Conservation (phyloP, 92 coral and sea anemone species). For the Zoanthus gigantus region DNA sequence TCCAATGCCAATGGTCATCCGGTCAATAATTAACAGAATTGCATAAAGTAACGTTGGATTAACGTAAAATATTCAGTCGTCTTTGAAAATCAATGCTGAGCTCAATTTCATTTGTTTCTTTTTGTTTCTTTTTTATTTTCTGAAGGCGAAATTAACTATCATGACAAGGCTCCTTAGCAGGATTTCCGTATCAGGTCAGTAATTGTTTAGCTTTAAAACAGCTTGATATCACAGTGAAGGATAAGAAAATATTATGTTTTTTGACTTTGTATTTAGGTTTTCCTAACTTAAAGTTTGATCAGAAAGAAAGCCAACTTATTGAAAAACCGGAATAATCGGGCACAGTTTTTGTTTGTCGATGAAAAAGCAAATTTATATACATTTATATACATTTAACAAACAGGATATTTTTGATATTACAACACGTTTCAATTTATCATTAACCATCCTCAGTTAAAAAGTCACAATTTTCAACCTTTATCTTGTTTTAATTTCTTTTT, state of each 20-base stretch:
- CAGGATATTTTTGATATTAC: neutral
- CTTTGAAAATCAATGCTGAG: neutral
- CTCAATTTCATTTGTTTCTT: neutral
- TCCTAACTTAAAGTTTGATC: neutral
- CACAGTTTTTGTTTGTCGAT: neutral
- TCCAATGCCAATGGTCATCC: no score
- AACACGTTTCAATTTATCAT: neutral
- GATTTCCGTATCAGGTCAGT: neutral
- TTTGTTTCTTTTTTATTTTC: neutral
- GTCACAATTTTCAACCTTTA: no score
- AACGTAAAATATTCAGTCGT: neutral
- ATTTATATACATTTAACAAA: no score
- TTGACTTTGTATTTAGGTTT: neutral
- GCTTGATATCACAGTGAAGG: neutral
- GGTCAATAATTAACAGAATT: neutral
- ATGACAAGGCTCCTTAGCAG: neutral
- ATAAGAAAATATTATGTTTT: no score
- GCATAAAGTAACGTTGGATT: neutral
- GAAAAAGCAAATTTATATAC: neutral
- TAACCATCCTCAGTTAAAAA: neutral
- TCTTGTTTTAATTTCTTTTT: no score
- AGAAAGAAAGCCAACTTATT: neutral
- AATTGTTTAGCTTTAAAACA: neutral
- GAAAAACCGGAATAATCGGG: neutral
- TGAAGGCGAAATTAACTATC: neutral